Percentiles rank a stretch among this genome's conserved stretches.
Conservation (phyloP, 2,113 vertebrate genomes). For the Irena cyanogastra region DNA sequence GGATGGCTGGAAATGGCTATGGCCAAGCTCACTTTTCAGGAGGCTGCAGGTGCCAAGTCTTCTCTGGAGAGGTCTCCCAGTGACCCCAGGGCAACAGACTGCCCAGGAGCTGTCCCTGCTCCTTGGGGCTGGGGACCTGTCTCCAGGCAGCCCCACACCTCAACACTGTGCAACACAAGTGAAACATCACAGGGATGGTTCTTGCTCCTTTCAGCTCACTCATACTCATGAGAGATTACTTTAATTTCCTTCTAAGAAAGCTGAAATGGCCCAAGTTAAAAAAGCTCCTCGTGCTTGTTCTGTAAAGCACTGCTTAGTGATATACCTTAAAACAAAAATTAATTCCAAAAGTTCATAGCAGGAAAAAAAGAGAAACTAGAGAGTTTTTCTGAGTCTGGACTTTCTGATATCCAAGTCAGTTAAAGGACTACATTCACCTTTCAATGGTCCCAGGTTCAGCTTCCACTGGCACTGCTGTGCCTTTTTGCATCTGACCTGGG, state of each 20-base stretch:
- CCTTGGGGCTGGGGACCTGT: constrained; percentile 7
- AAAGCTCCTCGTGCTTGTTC: not conserved
- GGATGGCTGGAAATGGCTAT: constrained; percentile 37
- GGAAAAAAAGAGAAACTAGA: not conserved
- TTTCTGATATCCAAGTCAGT: not conserved
- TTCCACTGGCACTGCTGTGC: not conserved
- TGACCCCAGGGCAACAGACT: constrained; percentile 25
- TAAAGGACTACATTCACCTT: not conserved
- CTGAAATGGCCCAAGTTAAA: not conserved
- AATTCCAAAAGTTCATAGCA: not conserved
- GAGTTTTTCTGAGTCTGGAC: not conserved
- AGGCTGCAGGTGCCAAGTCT: constrained; percentile 53
- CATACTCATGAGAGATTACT: not conserved
- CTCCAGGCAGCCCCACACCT: not conserved
- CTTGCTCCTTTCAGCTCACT: not conserved
- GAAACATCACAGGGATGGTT: not conserved
- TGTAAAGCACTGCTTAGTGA: not conserved
- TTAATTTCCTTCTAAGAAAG: not conserved
- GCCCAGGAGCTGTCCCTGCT: constrained; percentile 37
- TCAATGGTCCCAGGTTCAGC: not conserved
- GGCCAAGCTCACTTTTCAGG: constrained; percentile 67
- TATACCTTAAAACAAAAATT: not conserved
- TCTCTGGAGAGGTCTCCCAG: constrained; percentile 60
- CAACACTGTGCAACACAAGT: not conserved
- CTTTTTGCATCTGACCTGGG: not conserved